phyloP scores from a whole-genome alignment of 1,140 invertebrate species.

The Leptinotarsa defecta region DNA sequence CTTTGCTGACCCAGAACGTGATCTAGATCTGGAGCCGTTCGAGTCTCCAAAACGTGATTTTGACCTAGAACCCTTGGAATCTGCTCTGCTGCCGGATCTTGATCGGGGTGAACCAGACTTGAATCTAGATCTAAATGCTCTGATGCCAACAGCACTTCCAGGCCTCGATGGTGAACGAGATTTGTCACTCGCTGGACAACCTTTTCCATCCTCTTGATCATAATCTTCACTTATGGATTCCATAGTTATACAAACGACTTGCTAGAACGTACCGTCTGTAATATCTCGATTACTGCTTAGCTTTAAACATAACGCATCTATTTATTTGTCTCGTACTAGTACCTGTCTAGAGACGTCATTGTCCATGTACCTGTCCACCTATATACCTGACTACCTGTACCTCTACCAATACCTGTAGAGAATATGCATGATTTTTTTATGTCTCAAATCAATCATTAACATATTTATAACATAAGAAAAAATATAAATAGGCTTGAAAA shows the following conservation, averaged over 20 bases:
- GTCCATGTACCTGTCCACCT: too few species aligned
- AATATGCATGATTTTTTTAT: too few species aligned
- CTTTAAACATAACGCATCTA: too few species aligned
- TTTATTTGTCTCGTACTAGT: too few species aligned
- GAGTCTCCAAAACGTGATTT: conserved; percentile 37
- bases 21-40: conserved; percentile 43
- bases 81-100: conserved; percentile 33
- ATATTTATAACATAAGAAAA: too few species aligned
- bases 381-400: too few species aligned
- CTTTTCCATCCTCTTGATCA: conserved; percentile 18
- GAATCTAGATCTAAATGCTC: conserved; percentile 37
- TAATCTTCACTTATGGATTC: conserved; percentile 10
- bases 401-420: too few species aligned
- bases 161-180: conserved; percentile 26
- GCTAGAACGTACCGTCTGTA: too few species aligned
- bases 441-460: too few species aligned
- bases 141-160: conserved; percentile 30
- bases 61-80: conserved; percentile 18
- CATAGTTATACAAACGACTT: neutral
- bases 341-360: too few species aligned
- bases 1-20: conserved; percentile 50
- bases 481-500: too few species aligned
- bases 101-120: conserved; percentile 51
- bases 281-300: too few species aligned
- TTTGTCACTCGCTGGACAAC: neutral